Evolutionary conservation across 2,888 invertebrate species (phyloP).

Genomic region (Amphipyra tragopoginis): DNA sequence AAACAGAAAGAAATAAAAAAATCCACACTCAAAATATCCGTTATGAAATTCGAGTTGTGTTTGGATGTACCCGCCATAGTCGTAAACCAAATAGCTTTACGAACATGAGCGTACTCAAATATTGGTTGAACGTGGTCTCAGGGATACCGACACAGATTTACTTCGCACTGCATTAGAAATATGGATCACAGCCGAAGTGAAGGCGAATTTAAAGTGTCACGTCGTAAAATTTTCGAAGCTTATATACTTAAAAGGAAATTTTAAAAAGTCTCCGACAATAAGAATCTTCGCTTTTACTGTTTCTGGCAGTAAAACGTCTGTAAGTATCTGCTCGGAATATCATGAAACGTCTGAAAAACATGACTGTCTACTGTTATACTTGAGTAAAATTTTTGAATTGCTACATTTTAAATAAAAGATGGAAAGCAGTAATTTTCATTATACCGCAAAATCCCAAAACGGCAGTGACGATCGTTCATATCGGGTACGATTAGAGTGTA

Average conservation of each 20-base stretch:
- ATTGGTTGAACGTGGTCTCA: conserved; percentile 83
- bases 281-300: conserved; percentile 11
- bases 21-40: conserved; percentile 55
- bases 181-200: conserved; percentile 61
- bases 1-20: conserved; percentile 37
- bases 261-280: conserved; percentile 26
- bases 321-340: conserved; percentile 37
- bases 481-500: conserved; percentile 75
- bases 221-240: conserved; percentile 31
- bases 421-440: conserved; percentile 52
- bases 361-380: conserved; percentile 1
- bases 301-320: conserved; percentile 29
- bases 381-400: conserved; percentile 19
- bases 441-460: conserved; percentile 58
- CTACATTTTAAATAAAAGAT: conserved; percentile 25
- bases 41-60: conserved; percentile 62
- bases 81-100: conserved; percentile 80
- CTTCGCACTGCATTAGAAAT: conserved; percentile 69
- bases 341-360: conserved; percentile 31
- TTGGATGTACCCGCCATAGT: conserved; percentile 64
- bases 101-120: conserved; percentile 78
- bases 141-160: conserved; percentile 74
- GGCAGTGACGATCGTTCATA: conserved; percentile 71
- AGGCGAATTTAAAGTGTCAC: conserved; percentile 35
- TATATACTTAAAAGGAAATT: conserved; percentile 20